Percentiles rank a stretch among this genome's conserved stretches.
These are phyloP conservation scores for Tetramorium alpestre DNA, from an alignment of 1,140 invertebrate genomes.

Conservation along the genomic window DNA sequence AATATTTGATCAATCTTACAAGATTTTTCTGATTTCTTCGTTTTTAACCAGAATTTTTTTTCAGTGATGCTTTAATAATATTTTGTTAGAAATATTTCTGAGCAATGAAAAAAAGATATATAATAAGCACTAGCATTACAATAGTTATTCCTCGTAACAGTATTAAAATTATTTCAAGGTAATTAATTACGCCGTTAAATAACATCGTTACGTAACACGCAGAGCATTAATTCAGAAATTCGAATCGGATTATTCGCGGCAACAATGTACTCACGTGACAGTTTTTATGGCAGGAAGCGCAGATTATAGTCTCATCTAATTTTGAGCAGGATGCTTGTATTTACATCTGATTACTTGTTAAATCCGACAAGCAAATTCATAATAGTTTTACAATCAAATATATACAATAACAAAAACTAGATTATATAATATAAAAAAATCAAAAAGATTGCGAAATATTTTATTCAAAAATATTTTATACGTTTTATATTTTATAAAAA, in stretches of 20 bases:
- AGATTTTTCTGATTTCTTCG: no score
- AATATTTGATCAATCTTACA: no score
- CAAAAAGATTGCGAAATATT: not conserved
- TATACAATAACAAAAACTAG: not conserved
- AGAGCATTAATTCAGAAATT: conserved; percentile 70
- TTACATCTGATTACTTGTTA: conserved; percentile 52
- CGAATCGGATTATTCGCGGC: conserved; percentile 72
- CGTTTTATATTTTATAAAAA: not conserved
- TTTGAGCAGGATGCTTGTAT: conserved; percentile 42
- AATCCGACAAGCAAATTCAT: conserved; percentile 5
- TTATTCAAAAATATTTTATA: not conserved
- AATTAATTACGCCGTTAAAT: conserved; percentile 7
- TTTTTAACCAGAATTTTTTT: no score
- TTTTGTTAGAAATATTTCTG: not conserved
- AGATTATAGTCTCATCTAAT: conserved; percentile 31
- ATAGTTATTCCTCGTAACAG: not conserved
- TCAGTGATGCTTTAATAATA: not conserved
- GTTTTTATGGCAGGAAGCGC: conserved; percentile 64
- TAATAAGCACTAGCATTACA: not conserved
- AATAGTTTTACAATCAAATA: not conserved
- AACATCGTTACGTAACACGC: conserved; percentile 7
- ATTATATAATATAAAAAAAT: not conserved
- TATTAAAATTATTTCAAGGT: not conserved
- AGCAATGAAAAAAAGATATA: not conserved
- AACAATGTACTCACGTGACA: conserved; percentile 20